These are phyloP conservation scores for Phalacrocorax aristotelis DNA, from an alignment of 2,113 vertebrate species.

Conservation along the genomic window DNA sequence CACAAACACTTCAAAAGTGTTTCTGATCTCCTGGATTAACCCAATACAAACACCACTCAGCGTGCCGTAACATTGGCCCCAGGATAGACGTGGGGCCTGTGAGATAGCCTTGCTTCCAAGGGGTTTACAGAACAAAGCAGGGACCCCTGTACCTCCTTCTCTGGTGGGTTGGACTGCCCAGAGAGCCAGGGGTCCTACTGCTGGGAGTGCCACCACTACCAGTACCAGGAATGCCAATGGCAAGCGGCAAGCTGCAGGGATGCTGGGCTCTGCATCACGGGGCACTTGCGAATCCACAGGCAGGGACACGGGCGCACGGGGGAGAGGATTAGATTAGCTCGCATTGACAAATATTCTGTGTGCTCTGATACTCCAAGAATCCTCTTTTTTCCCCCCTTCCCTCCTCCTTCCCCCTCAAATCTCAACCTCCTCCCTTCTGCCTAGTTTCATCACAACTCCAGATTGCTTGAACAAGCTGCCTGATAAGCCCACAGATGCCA, in stretches of 20 bases:
- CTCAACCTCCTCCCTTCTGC: constrained; percentile 27
- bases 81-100: fast-evolving
- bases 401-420: background rate
- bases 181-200: background rate
- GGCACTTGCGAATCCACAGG: background rate
- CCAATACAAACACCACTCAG: background rate
- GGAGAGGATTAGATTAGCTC: background rate
- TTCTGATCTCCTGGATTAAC: background rate
- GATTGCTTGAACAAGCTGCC: constrained; percentile 62
- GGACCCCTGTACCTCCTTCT: background rate
- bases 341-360: background rate
- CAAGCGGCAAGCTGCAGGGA: background rate
- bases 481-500: constrained; percentile 65
- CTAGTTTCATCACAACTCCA: constrained; percentile 66
- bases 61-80: background rate
- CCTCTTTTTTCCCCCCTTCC: background rate
- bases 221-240: background rate
- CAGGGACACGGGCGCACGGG: fast-evolving
- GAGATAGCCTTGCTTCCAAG: background rate
- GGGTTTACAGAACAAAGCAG: background rate
- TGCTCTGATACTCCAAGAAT: constrained; percentile 10
- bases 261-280: background rate
- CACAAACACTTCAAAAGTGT: fast-evolving
- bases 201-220: background rate
- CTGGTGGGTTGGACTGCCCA: background rate